These are phyloP conservation scores for Ditylenchus dipsaci DNA, from an alignment of 1,140 invertebrate genomes.

Conservation along the genomic window DNA sequence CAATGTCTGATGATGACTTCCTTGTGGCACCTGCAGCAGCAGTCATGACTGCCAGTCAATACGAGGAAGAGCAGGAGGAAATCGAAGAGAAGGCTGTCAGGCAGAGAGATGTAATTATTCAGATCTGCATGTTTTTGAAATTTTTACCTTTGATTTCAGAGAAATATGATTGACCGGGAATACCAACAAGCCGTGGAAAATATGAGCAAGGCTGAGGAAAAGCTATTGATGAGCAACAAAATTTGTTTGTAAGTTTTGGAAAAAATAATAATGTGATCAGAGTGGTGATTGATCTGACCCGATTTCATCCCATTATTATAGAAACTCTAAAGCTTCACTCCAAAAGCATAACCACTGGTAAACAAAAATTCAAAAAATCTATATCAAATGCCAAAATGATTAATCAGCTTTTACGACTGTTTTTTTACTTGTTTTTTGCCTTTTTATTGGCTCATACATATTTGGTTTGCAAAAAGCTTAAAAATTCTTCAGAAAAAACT, in stretches of 20 bases:
- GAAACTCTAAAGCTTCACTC: too few relatives aligned
- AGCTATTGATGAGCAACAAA: conserved; percentile 24
- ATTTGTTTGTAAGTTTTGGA: background rate
- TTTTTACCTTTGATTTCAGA: conserved; percentile 9
- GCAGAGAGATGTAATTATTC: background rate
- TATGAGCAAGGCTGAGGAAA: conserved; percentile 20
- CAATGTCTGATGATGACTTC: conserved; percentile 35
- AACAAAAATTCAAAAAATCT: too few relatives aligned
- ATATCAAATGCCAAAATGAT: too few relatives aligned
- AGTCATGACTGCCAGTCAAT: background rate
- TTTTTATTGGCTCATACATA: too few relatives aligned
- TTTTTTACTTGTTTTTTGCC: too few relatives aligned
- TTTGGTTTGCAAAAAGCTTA: too few relatives aligned
- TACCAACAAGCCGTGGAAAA: conserved; percentile 7
- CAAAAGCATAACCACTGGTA: too few relatives aligned
- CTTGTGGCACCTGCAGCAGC: conserved; percentile 11
- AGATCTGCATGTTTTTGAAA: background rate
- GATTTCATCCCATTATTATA: too few relatives aligned
- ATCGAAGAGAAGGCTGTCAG: conserved; percentile 16
- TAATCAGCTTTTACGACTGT: too few relatives aligned
- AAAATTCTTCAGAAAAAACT: too few relatives aligned
- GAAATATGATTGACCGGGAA: background rate
- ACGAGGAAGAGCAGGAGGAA: conserved; percentile 24
- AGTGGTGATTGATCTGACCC: too few relatives aligned
- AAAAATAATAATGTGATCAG: too few relatives aligned